These are phyloP conservation scores for Bucco capensis DNA, from an alignment of 2,113 vertebrate species.

Conservation along the genomic window DNA sequence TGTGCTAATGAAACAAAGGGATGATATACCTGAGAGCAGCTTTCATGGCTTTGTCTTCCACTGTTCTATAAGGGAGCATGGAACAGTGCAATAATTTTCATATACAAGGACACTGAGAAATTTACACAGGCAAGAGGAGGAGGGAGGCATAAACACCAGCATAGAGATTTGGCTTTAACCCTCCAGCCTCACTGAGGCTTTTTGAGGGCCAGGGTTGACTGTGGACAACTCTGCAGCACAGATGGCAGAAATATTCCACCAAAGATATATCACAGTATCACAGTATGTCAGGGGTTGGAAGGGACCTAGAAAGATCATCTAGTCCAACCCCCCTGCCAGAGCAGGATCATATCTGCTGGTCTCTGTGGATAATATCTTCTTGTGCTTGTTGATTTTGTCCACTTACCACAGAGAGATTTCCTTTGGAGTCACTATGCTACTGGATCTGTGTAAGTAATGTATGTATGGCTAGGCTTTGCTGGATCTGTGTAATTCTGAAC, in stretches of 20 bases:
- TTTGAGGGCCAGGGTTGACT: not conserved
- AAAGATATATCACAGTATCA: no score
- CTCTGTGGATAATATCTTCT: not conserved
- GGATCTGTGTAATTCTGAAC: not conserved
- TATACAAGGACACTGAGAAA: not conserved
- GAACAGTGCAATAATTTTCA: not conserved
- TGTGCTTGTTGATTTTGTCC: not conserved
- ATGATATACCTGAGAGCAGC: not conserved
- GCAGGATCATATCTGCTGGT: not conserved
- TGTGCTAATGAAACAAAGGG: not conserved
- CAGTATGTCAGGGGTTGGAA: no score
- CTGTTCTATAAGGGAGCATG: not conserved
- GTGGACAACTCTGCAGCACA: rapidly evolving
- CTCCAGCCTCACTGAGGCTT: not conserved
- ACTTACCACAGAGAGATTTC: not conserved
- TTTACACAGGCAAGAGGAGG: not conserved
- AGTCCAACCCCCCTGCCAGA: no score
- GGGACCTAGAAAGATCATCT: no score
- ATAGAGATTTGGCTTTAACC: not conserved
- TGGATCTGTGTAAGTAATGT: not conserved
- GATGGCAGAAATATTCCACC: not conserved
- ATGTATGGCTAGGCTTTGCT: no score
- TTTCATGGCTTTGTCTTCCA: not conserved
- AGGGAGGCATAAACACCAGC: not conserved
- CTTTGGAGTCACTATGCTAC: not conserved